Evolutionary conservation across 2,797 vertebrate species (phyloP), one percentile per base, ranked within the genome.

Genomic region (Linurgus olivaceus): DNA sequence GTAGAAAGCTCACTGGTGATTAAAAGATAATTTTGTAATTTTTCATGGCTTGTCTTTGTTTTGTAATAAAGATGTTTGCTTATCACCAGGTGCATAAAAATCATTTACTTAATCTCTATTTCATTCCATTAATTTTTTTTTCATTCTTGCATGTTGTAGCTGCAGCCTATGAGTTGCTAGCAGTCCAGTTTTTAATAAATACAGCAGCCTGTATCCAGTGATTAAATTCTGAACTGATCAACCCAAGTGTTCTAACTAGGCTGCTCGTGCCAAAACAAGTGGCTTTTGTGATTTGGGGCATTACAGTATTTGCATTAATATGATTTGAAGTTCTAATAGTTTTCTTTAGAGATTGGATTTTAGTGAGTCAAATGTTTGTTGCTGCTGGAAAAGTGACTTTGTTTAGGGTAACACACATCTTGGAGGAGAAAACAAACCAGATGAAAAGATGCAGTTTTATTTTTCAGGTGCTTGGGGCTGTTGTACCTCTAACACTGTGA

Each of bases 11-110:
- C 75, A 78, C 11, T 96, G 79, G 76, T 94, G 90, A 97, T 97
- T 97, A 97, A 97, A 97, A 86, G 95, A 91, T 95, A 96, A 97
- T 96, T 97, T 86, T 93, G 45, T 94, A 96, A 95, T 97, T 97
- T 94, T 95, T 96, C 96, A 71, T 82, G 88, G 25, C 96, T 96
- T 92, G 78, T 86, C 96, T 96, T 95, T 84, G 86, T 85, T 95
- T 97, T 95, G 93, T 86, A 96, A 38, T 96, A 92, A 96, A 95
- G 94, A 59, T 96, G 83, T 95, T 96, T 91, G 93, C 84, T 95
- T 95, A 86, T 96, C 28, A 1, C 90, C 95, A 97, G 95, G 91
- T 96, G 94, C 94, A 86, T 94, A 84, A 93, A 95, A 95, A 96
- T 93, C 5, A 93, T 95, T 95, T 94, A 91, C 87, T 97, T 96